Evolutionary conservation across 2,797 vertebrate genomes (phyloP).

Genomic region (Myotis vivesi): DNA sequence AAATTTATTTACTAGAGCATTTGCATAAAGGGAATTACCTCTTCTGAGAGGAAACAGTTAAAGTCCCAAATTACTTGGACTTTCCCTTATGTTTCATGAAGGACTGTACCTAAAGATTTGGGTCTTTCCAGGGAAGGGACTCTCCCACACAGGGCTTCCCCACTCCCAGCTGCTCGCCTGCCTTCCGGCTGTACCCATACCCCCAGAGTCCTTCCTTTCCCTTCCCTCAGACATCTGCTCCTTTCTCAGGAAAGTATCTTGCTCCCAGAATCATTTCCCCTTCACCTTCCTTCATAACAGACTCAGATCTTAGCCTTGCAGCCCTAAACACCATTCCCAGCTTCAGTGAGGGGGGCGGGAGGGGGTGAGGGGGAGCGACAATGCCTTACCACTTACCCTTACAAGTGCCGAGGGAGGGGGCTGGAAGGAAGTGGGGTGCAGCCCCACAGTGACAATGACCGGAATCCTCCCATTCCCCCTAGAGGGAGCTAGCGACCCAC

Average conservation of each 20-base stretch:
- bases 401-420: accelerated
- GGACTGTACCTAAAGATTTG: neutral
- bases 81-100: neutral
- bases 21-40: neutral
- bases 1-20: neutral
- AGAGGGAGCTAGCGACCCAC: slow-evolving; percentile 24
- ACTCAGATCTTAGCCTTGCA: neutral
- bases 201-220: neutral
- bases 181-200: accelerated
- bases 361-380: accelerated
- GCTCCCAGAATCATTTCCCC: neutral
- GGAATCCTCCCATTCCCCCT: neutral
- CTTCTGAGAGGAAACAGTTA: neutral
- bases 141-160: neutral
- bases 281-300: neutral
- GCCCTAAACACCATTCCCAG: neutral
- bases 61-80: neutral
- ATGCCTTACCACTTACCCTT: neutral
- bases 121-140: neutral
- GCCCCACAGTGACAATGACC: neutral
- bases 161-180: neutral
- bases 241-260: neutral
- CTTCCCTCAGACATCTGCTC: accelerated
- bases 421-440: neutral
- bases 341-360: neutral